Evolutionary conservation across 2,888 invertebrate genomes (phyloP).

Genomic region (Latheticus oryzae): DNA sequence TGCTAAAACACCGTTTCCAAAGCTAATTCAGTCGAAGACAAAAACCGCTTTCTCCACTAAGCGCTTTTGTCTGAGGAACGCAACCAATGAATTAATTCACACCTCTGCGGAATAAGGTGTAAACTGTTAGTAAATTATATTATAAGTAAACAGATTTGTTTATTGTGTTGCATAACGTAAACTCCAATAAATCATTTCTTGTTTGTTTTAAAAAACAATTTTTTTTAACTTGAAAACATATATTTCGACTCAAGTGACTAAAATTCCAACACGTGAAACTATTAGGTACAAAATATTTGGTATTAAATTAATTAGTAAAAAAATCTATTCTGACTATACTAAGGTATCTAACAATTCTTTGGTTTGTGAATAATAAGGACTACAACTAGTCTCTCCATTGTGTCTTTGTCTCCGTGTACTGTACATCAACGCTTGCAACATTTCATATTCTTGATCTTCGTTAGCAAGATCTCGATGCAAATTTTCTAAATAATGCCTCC

Average conservation of each 20-base stretch:
- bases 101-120: conserved; percentile 4
- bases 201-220: conserved; percentile 1
- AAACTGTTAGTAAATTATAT: not conserved
- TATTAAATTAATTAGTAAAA: conserved; percentile 56
- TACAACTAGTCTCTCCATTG: conserved; percentile 46
- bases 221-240: conserved; percentile 26
- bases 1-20: not conserved
- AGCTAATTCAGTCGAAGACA: too few species aligned
- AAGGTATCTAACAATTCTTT: conserved; percentile 67
- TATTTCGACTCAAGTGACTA: conserved; percentile 38
- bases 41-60: too few species aligned
- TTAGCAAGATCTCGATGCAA: conserved; percentile 60
- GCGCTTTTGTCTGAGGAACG: too few species aligned
- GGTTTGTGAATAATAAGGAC: conserved; percentile 58
- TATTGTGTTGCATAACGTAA: conserved; percentile 20
- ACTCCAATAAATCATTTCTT: not conserved
- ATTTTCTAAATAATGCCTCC: conserved; percentile 59
- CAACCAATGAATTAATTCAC: conserved; percentile 1
- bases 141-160: conserved; percentile 19
- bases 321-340: conserved; percentile 55
- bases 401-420: conserved; percentile 53
- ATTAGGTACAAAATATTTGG: conserved; percentile 66
- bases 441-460: conserved; percentile 64
- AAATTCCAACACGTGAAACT: conserved; percentile 38
- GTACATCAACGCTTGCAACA: conserved; percentile 63